Conservation (phyloP, 2,797 vertebrate genomes). For the Syndactyla subalaris region DNA sequence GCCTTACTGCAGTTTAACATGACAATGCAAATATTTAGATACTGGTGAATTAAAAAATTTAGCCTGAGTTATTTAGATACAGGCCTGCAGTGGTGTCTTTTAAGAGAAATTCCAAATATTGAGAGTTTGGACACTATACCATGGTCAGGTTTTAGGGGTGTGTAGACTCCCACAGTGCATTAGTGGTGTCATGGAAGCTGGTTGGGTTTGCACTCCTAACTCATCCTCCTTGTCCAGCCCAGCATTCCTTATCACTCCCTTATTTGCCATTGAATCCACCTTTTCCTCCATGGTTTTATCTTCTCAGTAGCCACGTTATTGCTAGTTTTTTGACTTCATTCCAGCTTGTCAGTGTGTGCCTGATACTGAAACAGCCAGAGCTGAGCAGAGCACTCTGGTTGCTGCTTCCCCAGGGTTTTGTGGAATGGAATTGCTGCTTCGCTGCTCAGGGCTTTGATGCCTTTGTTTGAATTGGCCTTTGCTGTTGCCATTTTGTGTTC, state of each 20-base stretch:
- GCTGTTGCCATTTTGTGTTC: constrained; percentile 2
- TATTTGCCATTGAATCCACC: neutral
- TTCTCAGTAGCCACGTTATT: neutral
- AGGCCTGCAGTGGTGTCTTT: neutral
- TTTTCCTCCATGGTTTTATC: neutral
- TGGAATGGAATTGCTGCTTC: neutral
- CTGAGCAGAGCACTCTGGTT: neutral
- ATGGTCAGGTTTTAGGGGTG: neutral
- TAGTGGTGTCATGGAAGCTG: neutral
- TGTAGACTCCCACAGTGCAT: neutral
- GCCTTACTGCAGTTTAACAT: neutral
- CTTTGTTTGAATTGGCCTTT: constrained; percentile 25
- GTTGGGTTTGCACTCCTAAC: neutral
- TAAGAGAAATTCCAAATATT: neutral
- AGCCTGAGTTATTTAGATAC: neutral
- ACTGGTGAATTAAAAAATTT: neutral
- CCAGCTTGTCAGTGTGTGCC: neutral
- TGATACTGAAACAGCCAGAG: neutral
- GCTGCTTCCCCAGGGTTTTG: neutral
- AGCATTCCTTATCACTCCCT: neutral
- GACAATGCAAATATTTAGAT: constrained; percentile 3
- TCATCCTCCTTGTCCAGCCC: neutral
- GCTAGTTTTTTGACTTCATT: neutral
- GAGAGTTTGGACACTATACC: neutral
- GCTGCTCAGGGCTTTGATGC: neutral